Evolutionary conservation across 1,140 invertebrate species (phyloP), one percentile per base, ranked within the genome.

Genomic region (Chironomus striatipennis): DNA sequence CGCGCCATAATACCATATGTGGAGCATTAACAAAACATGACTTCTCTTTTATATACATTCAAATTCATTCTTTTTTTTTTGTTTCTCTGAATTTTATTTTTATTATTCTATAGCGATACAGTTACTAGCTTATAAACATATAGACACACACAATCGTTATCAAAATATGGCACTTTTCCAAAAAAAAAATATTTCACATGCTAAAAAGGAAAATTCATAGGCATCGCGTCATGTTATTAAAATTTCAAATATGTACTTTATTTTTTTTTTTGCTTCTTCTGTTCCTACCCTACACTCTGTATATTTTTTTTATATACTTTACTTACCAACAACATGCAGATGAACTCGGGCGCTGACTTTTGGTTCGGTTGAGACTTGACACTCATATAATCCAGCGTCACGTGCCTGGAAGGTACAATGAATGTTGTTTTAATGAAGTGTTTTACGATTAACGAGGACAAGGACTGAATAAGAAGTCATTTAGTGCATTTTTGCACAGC

Each of bases 341-440:
- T 86, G 85, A 76, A 91, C 86, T 78, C 89, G 86, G 75, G 88
- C 87, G 78, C 88, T 90, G 75, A 87, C 86, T 78, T 90, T 90
- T 73, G 89, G 89, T 79, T 89, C 88, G 5, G 89, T 90, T 75
- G 88, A 89, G 67, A 91, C 87, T 83, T 91, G 90, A 76, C 90
- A 91, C 80, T 92, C 90, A 80, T 91, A 92, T 75, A 87, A 82
- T 3, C 90, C 90, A 20, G 86, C 87, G 77, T 92, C 90, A 73
- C 86, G 82, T 9, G 85, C 80, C 79, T 90, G 87, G 76, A 86
- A 89, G 47, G 17, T 15, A 20, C 15, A 67, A 67, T 18, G n/a
- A n/a, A 67, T 15, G 64, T 20, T 67, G 7, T 67, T 67, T 67
- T 20, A 7, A 57, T 18, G 64, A 15, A 67, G n/a, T 67, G 7